Conservation (phyloP, 2,888 invertebrate genomes). For the Eupithecia pulchellata region DNA sequence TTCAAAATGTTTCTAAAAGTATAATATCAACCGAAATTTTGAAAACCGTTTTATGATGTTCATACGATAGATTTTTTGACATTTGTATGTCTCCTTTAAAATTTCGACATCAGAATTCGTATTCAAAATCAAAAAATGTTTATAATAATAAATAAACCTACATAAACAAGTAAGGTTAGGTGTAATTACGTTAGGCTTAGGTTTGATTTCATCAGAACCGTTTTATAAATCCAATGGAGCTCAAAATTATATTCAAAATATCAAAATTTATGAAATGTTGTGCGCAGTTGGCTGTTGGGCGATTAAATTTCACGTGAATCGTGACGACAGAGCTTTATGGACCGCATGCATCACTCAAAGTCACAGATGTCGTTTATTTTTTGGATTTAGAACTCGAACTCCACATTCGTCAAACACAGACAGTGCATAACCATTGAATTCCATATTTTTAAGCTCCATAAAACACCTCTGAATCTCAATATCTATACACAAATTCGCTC, state of each 20-base stretch:
- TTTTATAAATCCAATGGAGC: background rate
- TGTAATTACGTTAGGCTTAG: too few relatives aligned
- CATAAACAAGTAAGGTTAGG: too few relatives aligned
- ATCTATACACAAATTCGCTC: background rate
- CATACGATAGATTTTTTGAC: too few relatives aligned
- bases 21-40: too few relatives aligned
- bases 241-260: background rate
- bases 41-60: too few relatives aligned
- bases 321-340: background rate
- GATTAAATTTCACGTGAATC: slow-evolving; percentile 1
- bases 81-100: too few relatives aligned
- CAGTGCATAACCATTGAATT: background rate
- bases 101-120: too few relatives aligned
- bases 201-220: slow-evolving; percentile 8
- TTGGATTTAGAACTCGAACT: background rate
- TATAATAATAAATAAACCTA: too few relatives aligned
- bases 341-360: slow-evolving; percentile 1
- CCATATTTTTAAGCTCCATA: background rate
- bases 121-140: too few relatives aligned
- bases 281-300: background rate
- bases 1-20: too few relatives aligned
- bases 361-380: slow-evolving; percentile 15
- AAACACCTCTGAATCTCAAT: background rate
- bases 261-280: background rate
- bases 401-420: slow-evolving; percentile 5